phyloP scores from a whole-genome alignment of 2,113 vertebrate species.

The Diadophis punctatus region DNA sequence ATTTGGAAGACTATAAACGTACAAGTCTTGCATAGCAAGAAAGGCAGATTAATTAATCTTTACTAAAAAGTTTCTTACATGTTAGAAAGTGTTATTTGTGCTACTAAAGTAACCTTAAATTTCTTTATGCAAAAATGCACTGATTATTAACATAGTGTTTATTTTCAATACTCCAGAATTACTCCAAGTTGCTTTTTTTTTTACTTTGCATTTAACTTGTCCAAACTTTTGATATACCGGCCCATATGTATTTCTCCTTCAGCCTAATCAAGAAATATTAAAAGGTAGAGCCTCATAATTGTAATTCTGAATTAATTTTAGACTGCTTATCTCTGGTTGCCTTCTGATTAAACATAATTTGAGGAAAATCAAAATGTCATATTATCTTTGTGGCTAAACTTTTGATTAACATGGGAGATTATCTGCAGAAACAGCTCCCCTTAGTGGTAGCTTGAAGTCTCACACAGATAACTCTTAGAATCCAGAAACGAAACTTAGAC shows the following conservation, averaged over 20 bases:
- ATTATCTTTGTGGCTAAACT: slow-evolving; percentile 59
- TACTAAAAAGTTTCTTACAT: neutral
- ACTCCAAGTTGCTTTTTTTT: slow-evolving; percentile 17
- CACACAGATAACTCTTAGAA: slow-evolving; percentile 23
- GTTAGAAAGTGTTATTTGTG: neutral
- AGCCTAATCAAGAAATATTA: slow-evolving; percentile 50
- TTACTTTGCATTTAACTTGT: slow-evolving; percentile 27
- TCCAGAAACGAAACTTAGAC: slow-evolving; percentile 7
- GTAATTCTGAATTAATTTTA: slow-evolving; percentile 68
- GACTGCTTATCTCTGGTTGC: slow-evolving; percentile 63
- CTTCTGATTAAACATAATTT: slow-evolving; percentile 68
- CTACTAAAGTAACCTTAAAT: slow-evolving; percentile 24
- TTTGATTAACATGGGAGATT: slow-evolving; percentile 52
- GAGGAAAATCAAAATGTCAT: slow-evolving; percentile 65
- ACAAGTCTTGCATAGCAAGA: neutral
- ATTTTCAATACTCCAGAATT: neutral
- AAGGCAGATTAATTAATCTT: neutral
- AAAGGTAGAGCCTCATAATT: slow-evolving; percentile 41
- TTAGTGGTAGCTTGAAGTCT: slow-evolving; percentile 57
- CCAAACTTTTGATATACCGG: slow-evolving; percentile 28
- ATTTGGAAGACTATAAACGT: slow-evolving; percentile 16
- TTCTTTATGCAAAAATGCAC: neutral
- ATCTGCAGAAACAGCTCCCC: slow-evolving; percentile 69
- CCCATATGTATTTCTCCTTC: slow-evolving; percentile 48
- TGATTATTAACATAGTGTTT: slow-evolving; percentile 1